Evolutionary conservation across 2,113 vertebrate genomes (phyloP).

Genomic region (Nettapus auritus): DNA sequence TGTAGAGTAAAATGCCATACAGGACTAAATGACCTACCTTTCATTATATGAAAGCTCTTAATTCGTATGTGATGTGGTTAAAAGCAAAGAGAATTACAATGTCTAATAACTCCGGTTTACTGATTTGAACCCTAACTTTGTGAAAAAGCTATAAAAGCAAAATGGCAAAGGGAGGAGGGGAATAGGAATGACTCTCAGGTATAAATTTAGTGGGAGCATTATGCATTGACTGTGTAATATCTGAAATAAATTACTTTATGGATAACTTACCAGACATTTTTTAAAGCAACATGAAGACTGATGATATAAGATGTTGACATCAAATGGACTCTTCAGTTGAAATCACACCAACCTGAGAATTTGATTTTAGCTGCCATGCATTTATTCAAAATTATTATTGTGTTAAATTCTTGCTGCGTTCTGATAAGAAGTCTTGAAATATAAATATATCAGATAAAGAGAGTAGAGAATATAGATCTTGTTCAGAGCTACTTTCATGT

Average conservation of each 20-base stretch:
- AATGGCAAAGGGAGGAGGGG: rapidly evolving
- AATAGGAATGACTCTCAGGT: rapidly evolving
- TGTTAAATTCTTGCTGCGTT: neutral
- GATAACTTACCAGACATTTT: neutral
- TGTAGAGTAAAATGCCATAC: neutral
- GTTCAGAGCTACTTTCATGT: neutral
- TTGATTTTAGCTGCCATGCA: neutral
- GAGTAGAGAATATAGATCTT: neutral
- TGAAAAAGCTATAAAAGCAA: neutral
- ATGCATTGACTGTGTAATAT: neutral
- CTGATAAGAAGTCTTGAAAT: neutral
- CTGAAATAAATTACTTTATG: neutral
- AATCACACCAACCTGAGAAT: neutral
- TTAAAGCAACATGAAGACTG: neutral
- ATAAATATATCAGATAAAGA: neutral
- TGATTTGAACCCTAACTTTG: neutral
- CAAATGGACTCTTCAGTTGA: neutral
- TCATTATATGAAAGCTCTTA: neutral
- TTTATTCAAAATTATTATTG: neutral
- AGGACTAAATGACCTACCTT: neutral
- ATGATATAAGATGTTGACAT: neutral
- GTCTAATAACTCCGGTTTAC: neutral
- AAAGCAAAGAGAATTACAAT: neutral
- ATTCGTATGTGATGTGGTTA: neutral
- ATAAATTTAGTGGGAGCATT: neutral